Evolutionary conservation across 2,888 invertebrate genomes (phyloP), one percentile per base, ranked within the genome.

Genomic region (Calliphora vomitoria): DNA sequence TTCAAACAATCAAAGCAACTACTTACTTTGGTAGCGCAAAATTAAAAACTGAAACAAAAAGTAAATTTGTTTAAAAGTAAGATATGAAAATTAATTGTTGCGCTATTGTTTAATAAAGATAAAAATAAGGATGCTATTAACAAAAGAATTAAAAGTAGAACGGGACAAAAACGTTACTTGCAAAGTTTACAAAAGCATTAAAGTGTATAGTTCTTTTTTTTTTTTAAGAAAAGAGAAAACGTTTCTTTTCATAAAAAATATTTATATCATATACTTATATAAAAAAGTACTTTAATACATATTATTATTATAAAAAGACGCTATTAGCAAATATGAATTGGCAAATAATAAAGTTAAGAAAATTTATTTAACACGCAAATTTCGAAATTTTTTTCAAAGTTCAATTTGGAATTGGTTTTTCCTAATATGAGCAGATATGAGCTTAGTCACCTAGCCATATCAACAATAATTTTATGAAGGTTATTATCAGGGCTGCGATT

Each of bases 31-130:
- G 44, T 11, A n/a, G 13, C 5, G n/a, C 0, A 62, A 64, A 53
- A 64, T 13, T 15, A 53, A 76, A 47, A 53, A 25, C n/a, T 11
- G 1, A 53, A 62, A 3, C 38, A 41, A 64, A 38, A 53, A 38
- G 4, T 31, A 20, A 64, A 53, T 41, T n/a, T 78, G 3, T 25
- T 55, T 68, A 55, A 78, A n/a, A 50, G 15, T 50, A 4, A 31
- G 66, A 25, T 25, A 66, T 66, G 20, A 41, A 78, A 58, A 41
- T 55, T 78, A 79, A 79, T 79, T 69, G 58, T 60, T 47, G 0
- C 44, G 18, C 58, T 69, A 58, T 79, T 79, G 79, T 79, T 79
- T 4, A 8, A 8, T n/a, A 44, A 76, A 62, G 47, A n/a, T 38
- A 35, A 76, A 38, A 11, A 18, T 0, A n/a, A 18, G 18, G 13